Evolutionary conservation across 2,797 vertebrate species (phyloP).

Genomic region (Rhynchonycteris naso): DNA sequence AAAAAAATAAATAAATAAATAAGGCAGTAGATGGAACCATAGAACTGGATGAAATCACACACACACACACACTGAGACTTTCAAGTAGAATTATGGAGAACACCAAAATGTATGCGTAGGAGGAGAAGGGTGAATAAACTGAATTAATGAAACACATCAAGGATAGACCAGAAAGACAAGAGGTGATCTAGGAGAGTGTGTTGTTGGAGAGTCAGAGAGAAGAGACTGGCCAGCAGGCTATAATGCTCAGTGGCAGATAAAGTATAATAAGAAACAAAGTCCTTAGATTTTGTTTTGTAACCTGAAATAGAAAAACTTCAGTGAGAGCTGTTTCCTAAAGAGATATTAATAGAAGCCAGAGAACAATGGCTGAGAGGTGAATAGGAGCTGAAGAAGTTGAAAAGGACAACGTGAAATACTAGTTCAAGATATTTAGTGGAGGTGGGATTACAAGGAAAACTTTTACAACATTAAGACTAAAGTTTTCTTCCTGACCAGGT

Average conservation of each 20-base stretch:
- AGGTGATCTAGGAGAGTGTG: neutral
- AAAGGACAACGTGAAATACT: neutral
- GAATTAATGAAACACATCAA: neutral
- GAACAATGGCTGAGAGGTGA: neutral
- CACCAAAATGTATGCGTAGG: neutral
- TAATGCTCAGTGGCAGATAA: neutral
- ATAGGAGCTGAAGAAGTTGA: neutral
- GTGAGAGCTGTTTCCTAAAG: neutral
- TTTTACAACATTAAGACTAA: neutral
- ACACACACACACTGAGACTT: neutral
- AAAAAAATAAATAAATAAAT: too few species aligned
- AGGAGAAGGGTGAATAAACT: neutral
- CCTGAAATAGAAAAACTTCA: neutral
- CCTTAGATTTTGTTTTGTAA: neutral
- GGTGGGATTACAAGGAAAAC: neutral
- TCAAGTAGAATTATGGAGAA: neutral
- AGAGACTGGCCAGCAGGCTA: neutral
- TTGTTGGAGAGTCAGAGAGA: neutral
- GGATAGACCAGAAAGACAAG: neutral
- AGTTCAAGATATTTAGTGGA: neutral
- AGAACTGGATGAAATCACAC: neutral
- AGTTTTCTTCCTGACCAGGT: neutral
- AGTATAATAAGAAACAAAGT: neutral
- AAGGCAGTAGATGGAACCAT: neutral
- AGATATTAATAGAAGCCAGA: neutral